Base-by-base conservation (phyloP, 2,113 vertebrate species). In the Hassar affinis region DNA sequence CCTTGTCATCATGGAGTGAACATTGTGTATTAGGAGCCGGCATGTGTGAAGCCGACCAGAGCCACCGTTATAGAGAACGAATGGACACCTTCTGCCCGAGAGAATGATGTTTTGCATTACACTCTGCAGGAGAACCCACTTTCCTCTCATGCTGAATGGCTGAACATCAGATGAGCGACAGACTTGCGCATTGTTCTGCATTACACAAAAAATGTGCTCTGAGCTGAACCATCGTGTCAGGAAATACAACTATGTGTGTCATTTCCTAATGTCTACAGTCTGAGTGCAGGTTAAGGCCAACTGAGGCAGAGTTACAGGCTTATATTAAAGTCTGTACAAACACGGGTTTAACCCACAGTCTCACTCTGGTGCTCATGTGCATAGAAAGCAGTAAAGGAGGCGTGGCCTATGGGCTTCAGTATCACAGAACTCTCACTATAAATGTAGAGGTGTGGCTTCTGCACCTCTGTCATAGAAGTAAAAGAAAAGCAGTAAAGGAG, bases 201-300 rank as follows among this genome's bases (percentile, higher is more conserved):
- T 74, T 27, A 49, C 12, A 27, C 69, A 74, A 27, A 74, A n/a
- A 49, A 74, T 74, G 45, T 17, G 69, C 25, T 9, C 25, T n/a
- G n/a, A 17, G 22, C 25, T 49, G 25, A 49, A 74, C 38, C 22
- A 17, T 72, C 12, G 6, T 27, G 45, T 17, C 6, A 10, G 25
- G 25, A 74, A 74, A 74, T 74, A 49, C 49, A 74, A 74, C 42
- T 74, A 74, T 74, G 25, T 0, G 10, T 14, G 6, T 74, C 45
- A 74, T 27, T 74, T 49, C 42, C 69, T 74, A 27, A 25, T 72
- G 68, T 72, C 69, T 74, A 27, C 45, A 47, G 68, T 72, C 42
- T 72, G 22, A 15, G 68, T n/a, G 42, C 4, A 72, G 68, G 47
- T 72, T n/a, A 72, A 27, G 12, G 68, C 68, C 38, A 42, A 25